Conservation (phyloP, 2,113 vertebrate genomes). For the Grammomys surdaster region DNA sequence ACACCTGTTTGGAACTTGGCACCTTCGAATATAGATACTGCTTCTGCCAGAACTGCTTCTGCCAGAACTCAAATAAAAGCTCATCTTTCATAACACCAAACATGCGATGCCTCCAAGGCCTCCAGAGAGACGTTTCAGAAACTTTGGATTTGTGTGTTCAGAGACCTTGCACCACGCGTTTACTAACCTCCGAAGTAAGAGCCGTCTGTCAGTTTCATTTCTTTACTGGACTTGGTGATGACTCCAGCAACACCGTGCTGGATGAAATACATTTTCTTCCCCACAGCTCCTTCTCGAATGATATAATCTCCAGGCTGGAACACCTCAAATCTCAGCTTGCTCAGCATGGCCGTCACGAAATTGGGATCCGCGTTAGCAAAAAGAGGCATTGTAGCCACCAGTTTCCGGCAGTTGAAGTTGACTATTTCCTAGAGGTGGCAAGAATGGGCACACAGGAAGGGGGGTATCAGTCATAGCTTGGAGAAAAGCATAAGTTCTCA, state of each 20-base stretch:
- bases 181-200: slow-evolving; percentile 98
- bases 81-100: not conserved
- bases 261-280: slow-evolving; percentile 99
- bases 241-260: slow-evolving; percentile 98
- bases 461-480: not conserved
- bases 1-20: not conserved
- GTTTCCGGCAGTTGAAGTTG: slow-evolving; percentile 98
- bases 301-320: slow-evolving; percentile 99
- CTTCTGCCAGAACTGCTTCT: not conserved
- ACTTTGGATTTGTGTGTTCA: not conserved
- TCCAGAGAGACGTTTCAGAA: not conserved
- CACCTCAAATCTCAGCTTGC: slow-evolving; percentile 97
- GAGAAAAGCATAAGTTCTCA: not conserved
- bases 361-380: slow-evolving; percentile 99
- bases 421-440: slow-evolving; percentile 94
- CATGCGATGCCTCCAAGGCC: not conserved
- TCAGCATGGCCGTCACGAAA: slow-evolving; percentile 99
- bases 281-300: slow-evolving; percentile 97
- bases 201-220: slow-evolving; percentile 98
- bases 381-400: slow-evolving; percentile 98
- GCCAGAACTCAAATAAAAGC: not conserved
- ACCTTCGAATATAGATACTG: not conserved
- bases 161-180: not conserved
- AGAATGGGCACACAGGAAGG: slow-evolving; percentile 51
- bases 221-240: slow-evolving; percentile 98